phyloP scores from a whole-genome alignment of 2,113 vertebrate species.

The Zootoca vivipara region DNA sequence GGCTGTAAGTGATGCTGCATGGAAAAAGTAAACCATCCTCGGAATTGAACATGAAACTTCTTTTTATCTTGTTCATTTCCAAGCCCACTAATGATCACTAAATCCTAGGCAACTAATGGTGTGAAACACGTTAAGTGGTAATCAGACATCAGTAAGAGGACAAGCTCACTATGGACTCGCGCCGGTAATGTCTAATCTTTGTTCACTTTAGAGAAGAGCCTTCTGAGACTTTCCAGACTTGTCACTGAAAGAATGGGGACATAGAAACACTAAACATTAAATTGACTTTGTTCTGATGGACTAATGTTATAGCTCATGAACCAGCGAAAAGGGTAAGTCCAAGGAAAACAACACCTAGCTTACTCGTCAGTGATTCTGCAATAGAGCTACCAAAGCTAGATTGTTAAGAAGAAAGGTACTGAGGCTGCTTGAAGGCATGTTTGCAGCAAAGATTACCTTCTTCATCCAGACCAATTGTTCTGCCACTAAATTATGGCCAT shows the following conservation, averaged over 20 bases:
- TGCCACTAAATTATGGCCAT: background rate
- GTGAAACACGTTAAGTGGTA: conserved; percentile 47
- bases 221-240: background rate
- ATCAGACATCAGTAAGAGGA: conserved; percentile 37
- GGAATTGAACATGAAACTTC: conserved; percentile 34
- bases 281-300: background rate
- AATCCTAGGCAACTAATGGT: conserved; percentile 31
- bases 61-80: conserved; percentile 47
- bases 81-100: conserved; percentile 27
- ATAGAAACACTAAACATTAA: background rate
- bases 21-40: conserved; percentile 26
- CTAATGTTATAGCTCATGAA: background rate
- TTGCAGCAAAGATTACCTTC: background rate
- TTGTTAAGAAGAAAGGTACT: background rate
- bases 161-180: background rate
- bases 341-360: background rate
- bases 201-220: conserved; percentile 26
- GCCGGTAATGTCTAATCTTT: conserved; percentile 7
- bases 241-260: conserved; percentile 25
- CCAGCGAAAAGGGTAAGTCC: accelerated
- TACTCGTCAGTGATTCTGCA: background rate
- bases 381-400: background rate
- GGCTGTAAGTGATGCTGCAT: conserved; percentile 16
- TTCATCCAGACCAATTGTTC: background rate
- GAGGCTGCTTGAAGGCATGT: background rate